Conservation (phyloP, 2,888 invertebrate species). For the Ormyrus labotus region DNA sequence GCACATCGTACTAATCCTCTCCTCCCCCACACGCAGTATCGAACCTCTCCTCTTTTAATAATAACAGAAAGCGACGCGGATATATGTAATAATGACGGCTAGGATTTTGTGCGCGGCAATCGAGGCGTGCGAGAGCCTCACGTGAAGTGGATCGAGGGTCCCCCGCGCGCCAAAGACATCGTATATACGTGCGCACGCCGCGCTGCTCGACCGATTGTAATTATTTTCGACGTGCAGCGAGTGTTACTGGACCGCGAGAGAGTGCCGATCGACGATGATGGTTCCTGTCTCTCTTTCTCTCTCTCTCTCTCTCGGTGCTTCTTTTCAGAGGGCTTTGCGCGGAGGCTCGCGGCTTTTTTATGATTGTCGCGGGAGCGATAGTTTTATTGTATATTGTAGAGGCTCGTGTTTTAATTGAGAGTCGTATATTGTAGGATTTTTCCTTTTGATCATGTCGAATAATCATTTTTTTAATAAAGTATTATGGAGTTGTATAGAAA, state of each 20-base stretch:
- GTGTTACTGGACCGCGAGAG: too few species aligned
- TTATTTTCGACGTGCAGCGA: conserved; percentile 60
- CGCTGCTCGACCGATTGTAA: conserved; percentile 66
- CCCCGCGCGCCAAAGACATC: too few species aligned
- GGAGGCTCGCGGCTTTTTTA: too few species aligned
- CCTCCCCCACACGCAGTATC: background rate
- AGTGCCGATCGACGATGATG: too few species aligned
- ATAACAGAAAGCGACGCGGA: conserved; percentile 61
- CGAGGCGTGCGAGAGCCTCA: conserved; percentile 57
- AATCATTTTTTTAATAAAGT: too few species aligned
- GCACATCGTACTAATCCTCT: background rate
- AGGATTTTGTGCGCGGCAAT: conserved; percentile 71
- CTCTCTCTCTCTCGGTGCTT: background rate
- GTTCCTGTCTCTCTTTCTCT: conserved; percentile 40
- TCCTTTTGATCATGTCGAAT: too few species aligned
- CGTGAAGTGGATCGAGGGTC: conserved; percentile 62
- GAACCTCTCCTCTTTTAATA: conserved; percentile 58
- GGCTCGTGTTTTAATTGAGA: too few species aligned
- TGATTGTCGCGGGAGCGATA: too few species aligned
- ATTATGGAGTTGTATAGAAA: too few species aligned
- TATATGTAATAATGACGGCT: conserved; percentile 69
- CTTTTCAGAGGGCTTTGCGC: conserved; percentile 12
- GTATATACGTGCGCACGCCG: too few species aligned
- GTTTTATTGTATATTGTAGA: too few species aligned
- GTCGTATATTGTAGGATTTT: too few species aligned